Base-by-base conservation (phyloP, 2,888 invertebrate genomes). In the Clunio marinus region DNA sequence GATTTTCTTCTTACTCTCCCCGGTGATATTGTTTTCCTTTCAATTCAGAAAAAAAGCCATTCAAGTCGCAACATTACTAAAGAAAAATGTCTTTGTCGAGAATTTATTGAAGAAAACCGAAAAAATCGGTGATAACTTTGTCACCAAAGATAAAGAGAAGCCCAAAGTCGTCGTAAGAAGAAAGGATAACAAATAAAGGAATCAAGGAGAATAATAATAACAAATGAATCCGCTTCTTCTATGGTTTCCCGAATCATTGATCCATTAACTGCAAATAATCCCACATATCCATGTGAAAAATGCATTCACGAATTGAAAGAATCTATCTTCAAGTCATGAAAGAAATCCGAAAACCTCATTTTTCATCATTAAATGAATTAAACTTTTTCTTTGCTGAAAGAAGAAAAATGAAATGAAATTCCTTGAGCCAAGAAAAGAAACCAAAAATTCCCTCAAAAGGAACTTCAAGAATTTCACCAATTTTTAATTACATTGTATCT, bases 401-500 rank as follows among this genome's bases (percentile, higher is more conserved):
- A 8, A n/a, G n/a, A n/a, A n/a, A n/a, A n/a, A n/a, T n/a, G 4
- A 32, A 32, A 4, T 32, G 5, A 32, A 2, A n/a, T 41, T 10
- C 41, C 10, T 10, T n/a, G 10, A 41, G 41, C 10, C 41, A 10
- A 41, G 41, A 41, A 41, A 41, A 41, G 15, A 15, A 32, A 32
- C 8, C 5, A 32, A 32, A 32, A 8, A 32, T n/a, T 41, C 41
- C 15, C 41, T 41, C 41, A 15, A 32, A 7, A 15, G 15, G 17
- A 41, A 7, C 41, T 51, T 51, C 51, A 51, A 57, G 20, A 57
- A 20, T 27, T 13, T 24, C n/a, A 17, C 8, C 57, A 57, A 24
- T 46, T 45, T 63, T 46, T 63, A 63, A 63, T 63, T 63, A 63
- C 46, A 46, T 27, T 63, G 63, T 63, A 63, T 63, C 63, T 25